Conservation (phyloP, 2,113 vertebrate genomes). For the Spea multiplicata region DNA sequence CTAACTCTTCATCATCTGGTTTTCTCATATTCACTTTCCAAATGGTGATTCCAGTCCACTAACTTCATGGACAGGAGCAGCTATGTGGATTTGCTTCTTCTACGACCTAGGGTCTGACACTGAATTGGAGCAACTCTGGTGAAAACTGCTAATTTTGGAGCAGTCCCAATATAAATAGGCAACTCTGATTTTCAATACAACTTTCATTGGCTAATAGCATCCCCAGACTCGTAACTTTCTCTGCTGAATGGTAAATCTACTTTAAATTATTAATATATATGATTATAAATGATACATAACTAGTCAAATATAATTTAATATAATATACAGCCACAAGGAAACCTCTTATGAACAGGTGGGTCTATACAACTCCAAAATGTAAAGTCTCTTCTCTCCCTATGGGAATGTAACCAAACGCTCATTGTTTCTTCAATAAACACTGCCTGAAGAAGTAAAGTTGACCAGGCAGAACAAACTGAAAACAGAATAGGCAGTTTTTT, state of each 20-base stretch:
- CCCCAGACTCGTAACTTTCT: too few species aligned
- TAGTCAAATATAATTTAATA: too few species aligned
- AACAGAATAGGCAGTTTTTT: constrained; percentile 18
- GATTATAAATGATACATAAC: too few species aligned
- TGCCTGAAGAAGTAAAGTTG: constrained; percentile 32
- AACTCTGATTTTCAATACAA: too few species aligned
- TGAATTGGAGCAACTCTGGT: neutral
- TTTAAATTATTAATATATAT: too few species aligned
- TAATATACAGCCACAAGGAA: neutral
- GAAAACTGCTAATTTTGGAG: too few species aligned
- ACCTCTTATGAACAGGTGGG: constrained; percentile 18
- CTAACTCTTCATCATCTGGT: constrained; percentile 4
- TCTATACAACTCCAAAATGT: neutral
- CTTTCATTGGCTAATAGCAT: too few species aligned
- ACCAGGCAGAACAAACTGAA: constrained; percentile 41
- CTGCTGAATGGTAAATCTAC: too few species aligned
- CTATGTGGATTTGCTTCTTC: neutral
- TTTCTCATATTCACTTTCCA: constrained; percentile 1
- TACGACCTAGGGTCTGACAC: neutral
- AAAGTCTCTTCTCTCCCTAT: constrained; percentile 1
- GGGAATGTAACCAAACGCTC: constrained; percentile 26
- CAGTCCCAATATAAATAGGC: too few species aligned
- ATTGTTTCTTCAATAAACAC: constrained; percentile 31
- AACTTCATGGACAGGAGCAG: neutral
- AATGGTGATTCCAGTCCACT: constrained; percentile 7